phyloP scores from a whole-genome alignment of 1,140 invertebrate genomes.

The Penaeus japonicus region DNA sequence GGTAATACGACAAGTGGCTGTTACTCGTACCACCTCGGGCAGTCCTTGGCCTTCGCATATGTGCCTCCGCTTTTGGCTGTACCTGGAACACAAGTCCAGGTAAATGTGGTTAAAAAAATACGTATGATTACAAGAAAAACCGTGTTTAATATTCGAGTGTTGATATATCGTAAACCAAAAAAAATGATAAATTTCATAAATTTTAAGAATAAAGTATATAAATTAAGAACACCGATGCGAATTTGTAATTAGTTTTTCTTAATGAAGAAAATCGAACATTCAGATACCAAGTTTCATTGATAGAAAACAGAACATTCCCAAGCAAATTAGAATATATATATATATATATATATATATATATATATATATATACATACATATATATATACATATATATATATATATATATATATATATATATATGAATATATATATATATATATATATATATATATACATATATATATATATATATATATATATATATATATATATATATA shows the following conservation, averaged over 20 bases:
- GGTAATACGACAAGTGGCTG: conserved; percentile 64
- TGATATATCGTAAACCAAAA: no score
- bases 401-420: background rate
- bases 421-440: background rate
- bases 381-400: conserved; percentile 1
- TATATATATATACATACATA: background rate
- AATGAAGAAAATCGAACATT: no score
- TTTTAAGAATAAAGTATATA: background rate
- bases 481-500: background rate
- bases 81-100: conserved; percentile 60
- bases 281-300: no score
- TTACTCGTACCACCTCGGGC: conserved; percentile 60
- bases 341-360: background rate
- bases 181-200: no score
- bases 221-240: background rate
- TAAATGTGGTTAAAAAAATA: background rate
- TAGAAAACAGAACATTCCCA: no score
- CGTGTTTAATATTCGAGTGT: no score
- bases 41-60: conserved; percentile 63
- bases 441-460: conserved; percentile 1
- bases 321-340: no score
- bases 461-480: background rate
- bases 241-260: background rate
- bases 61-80: conserved; percentile 61
- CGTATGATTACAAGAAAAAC: no score